Conservation (phyloP, 2,888 invertebrate species). For the Rotaria magnacalcarata region DNA sequence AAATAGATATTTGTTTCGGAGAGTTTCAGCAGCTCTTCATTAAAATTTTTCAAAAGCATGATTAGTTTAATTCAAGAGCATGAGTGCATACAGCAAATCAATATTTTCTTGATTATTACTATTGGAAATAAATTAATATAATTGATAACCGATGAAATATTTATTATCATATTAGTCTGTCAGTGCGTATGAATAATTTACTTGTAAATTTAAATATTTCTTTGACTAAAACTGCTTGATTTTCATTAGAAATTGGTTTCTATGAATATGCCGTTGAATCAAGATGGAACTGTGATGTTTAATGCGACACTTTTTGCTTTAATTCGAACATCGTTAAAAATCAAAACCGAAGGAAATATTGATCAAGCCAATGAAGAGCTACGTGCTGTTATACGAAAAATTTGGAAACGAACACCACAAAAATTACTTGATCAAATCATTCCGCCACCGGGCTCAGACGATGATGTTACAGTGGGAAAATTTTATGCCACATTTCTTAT, state of each 20-base stretch:
- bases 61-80: too few species aligned
- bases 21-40: too few species aligned
- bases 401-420: constrained; percentile 93
- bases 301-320: constrained; percentile 98
- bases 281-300: constrained; percentile 95
- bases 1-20: too few species aligned
- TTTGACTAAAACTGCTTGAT: not conserved
- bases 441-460: constrained; percentile 92
- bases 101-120: too few species aligned
- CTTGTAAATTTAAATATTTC: too few species aligned
- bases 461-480: constrained; percentile 97
- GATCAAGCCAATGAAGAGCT: constrained; percentile 90
- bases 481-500: constrained; percentile 99
- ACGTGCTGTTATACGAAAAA: constrained; percentile 86
- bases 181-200: too few species aligned
- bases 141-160: too few species aligned
- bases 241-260: constrained; percentile 77
- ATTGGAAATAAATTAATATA: too few species aligned
- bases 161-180: too few species aligned
- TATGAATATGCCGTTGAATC: constrained; percentile 99
- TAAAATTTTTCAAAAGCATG: too few species aligned
- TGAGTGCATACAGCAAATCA: too few species aligned
- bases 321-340: constrained; percentile 87
- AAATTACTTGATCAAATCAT: constrained; percentile 94
- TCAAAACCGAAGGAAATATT: constrained; percentile 72